These are phyloP conservation scores for Marisa cornuarietis DNA, from an alignment of 1,140 invertebrate species.

Conservation along the genomic window DNA sequence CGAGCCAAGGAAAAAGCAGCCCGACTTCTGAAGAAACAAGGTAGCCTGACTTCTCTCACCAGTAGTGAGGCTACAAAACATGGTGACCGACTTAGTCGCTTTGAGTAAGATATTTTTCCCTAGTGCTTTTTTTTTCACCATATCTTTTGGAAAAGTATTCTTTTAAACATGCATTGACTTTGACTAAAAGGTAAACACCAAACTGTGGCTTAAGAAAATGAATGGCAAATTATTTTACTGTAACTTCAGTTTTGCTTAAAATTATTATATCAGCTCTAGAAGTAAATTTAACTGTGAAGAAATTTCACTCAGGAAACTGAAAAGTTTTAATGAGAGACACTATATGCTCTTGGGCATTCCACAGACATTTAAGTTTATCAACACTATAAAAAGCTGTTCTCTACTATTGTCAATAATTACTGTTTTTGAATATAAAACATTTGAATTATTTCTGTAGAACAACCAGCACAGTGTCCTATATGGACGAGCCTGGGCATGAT, in stretches of 20 bases:
- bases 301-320: no score
- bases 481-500: slow-evolving; percentile 58
- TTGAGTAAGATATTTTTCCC: slow-evolving; percentile 38
- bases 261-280: no score
- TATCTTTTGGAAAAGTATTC: no score
- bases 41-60: slow-evolving; percentile 55
- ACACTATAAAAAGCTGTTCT: background rate
- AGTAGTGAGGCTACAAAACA: slow-evolving; percentile 44
- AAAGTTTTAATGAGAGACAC: no score
- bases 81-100: slow-evolving; percentile 35
- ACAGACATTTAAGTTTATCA: no score
- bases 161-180: no score
- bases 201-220: no score
- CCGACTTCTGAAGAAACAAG: slow-evolving; percentile 58
- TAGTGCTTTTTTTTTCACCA: background rate
- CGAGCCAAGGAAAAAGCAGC: slow-evolving; percentile 60
- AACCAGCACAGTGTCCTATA: slow-evolving; percentile 60
- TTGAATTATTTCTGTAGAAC: slow-evolving; percentile 40
- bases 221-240: background rate
- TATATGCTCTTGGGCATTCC: no score
- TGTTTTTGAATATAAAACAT: background rate
- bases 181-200: no score
- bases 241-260: background rate
- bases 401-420: background rate
- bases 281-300: no score